Evolutionary conservation across 2,888 invertebrate genomes (phyloP).

Genomic region (Pycnomerus fuliginosus): DNA sequence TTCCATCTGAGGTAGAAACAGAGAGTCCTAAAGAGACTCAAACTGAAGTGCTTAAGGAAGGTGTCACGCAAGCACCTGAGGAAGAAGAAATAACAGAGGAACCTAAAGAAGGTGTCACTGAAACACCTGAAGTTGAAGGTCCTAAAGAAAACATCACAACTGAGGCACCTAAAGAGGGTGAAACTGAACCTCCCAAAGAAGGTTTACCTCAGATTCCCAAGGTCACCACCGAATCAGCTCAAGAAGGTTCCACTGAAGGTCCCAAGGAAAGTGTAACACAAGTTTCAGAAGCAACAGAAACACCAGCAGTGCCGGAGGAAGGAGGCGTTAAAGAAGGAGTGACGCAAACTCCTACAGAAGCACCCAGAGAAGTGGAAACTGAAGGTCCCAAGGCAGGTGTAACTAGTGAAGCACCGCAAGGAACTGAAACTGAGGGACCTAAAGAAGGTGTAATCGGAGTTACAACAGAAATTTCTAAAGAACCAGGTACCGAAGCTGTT

Average conservation of each 20-base stretch:
- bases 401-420: constrained; percentile 4
- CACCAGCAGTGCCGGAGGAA: neutral
- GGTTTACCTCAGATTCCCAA: constrained; percentile 4
- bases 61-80: constrained; percentile 12
- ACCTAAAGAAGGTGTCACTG: neutral
- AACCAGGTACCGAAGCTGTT: constrained; percentile 6
- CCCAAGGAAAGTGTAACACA: too few relatives aligned
- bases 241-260: neutral
- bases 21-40: too few relatives aligned
- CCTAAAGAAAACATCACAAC: neutral
- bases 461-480: constrained; percentile 1
- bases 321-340: neutral
- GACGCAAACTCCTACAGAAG: too few relatives aligned
- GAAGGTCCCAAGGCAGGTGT: constrained; percentile 8
- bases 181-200: neutral
- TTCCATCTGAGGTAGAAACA: too few relatives aligned
- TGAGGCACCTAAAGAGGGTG: neutral
- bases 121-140: constrained; percentile 10
- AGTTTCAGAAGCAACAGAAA: neutral
- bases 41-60: constrained; percentile 2
- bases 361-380: too few relatives aligned
- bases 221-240: constrained; percentile 7
- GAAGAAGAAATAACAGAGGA: constrained; percentile 5
- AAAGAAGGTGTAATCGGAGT: constrained; percentile 11
- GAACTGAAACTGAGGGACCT: constrained; percentile 28